Evolutionary conservation across 2,888 invertebrate genomes (phyloP).

Genomic region (Melieria picta): DNA sequence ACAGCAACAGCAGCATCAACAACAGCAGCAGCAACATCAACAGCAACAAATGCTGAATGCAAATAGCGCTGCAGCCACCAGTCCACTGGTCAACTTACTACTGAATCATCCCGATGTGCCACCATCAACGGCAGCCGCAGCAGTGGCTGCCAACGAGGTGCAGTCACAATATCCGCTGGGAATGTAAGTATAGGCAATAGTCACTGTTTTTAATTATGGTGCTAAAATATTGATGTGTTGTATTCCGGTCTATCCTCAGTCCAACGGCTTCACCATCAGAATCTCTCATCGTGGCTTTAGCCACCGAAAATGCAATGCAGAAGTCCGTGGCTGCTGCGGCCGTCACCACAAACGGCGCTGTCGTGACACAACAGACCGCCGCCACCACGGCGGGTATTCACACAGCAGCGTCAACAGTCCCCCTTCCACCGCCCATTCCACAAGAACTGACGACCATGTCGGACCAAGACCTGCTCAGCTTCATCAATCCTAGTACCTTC

Average conservation of each 20-base stretch:
- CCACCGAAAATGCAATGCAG: conserved; percentile 61
- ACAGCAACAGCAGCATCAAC: conserved; percentile 56
- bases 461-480: conserved; percentile 86
- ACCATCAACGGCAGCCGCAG: conserved; percentile 45
- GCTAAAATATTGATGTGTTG: not conserved
- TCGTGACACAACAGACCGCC: conserved; percentile 58
- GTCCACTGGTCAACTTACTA: conserved; percentile 59
- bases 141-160: conserved; percentile 43
- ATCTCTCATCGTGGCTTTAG: conserved; percentile 65
- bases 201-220: not conserved
- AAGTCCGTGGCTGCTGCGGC: conserved; percentile 62
- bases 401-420: conserved; percentile 58
- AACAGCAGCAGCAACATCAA: conserved; percentile 53
- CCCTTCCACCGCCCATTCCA: conserved; percentile 69
- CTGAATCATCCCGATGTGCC: conserved; percentile 54
- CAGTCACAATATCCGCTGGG: conserved; percentile 47
- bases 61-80: conserved; percentile 37
- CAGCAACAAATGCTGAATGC: conserved; percentile 23
- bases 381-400: conserved; percentile 51
- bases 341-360: conserved; percentile 56
- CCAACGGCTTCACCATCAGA: conserved; percentile 59
- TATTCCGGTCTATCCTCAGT: conserved; percentile 38
- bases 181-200: conserved; percentile 44
- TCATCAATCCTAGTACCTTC: conserved; percentile 90
- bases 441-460: conserved; percentile 85